Conservation (phyloP, 2,797 vertebrate species). For the Melanotaenia pygmaea region DNA sequence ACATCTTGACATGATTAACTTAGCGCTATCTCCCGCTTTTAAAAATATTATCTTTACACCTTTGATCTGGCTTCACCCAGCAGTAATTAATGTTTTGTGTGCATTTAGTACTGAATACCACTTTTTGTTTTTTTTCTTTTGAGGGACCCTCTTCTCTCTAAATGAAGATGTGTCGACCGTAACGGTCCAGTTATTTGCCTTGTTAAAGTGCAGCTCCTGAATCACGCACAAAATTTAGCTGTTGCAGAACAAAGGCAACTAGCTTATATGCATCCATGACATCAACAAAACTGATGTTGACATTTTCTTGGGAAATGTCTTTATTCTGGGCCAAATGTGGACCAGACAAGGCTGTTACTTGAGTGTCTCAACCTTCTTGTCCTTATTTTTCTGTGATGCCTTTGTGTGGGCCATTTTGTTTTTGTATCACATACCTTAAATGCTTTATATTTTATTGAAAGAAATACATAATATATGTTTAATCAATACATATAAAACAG, state of each 20-base stretch:
- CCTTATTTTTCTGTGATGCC: constrained; percentile 15
- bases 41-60: background rate
- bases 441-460: constrained; percentile 27
- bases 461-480: constrained; percentile 17
- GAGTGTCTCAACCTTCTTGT: constrained; percentile 14
- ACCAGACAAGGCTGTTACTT: constrained; percentile 28
- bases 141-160: constrained; percentile 21
- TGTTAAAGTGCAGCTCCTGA: constrained; percentile 54
- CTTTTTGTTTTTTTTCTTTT: constrained; percentile 6
- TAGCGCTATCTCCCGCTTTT: background rate
- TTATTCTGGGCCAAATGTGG: constrained; percentile 37
- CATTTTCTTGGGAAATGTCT: constrained; percentile 22
- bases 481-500: constrained; percentile 9
- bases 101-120: constrained; percentile 5
- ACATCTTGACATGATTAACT: constrained; percentile 1
- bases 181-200: constrained; percentile 47
- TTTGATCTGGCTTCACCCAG: background rate
- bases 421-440: constrained; percentile 28
- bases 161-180: constrained; percentile 17
- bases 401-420: constrained; percentile 7
- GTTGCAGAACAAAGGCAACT: constrained; percentile 52
- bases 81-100: background rate
- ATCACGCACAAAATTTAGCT: constrained; percentile 66
- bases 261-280: constrained; percentile 32
- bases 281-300: constrained; percentile 20